Conservation (phyloP, 2,797 vertebrate species). For the Molossus alvarezi region DNA sequence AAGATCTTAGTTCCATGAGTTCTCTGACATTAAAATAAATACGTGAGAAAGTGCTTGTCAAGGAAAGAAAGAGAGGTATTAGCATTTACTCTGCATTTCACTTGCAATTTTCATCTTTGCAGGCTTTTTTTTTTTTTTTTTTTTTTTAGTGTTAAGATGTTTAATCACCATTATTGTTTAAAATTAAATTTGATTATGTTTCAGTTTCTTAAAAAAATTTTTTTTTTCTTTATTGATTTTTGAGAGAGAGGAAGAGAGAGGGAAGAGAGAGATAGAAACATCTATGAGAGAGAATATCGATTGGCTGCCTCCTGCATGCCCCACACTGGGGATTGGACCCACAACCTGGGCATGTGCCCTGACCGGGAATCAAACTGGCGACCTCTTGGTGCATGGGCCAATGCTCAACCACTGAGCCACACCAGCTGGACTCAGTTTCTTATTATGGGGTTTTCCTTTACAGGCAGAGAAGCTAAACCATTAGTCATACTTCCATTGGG, state of each 20-base stretch:
- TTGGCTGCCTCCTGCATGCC: no score
- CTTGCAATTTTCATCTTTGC: constrained; percentile 33
- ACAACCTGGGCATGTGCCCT: no score
- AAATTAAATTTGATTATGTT: constrained; percentile 78
- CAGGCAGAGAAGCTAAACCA: constrained; percentile 23
- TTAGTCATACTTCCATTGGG: constrained; percentile 25
- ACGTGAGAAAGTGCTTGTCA: constrained; percentile 48
- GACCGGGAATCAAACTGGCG: no score
- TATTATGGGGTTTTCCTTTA: constrained; percentile 58
- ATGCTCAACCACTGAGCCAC: no score
- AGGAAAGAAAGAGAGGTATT: constrained; percentile 20
- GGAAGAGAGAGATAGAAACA: no score
- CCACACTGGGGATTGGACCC: no score
- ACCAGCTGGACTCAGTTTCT: constrained; percentile 10
- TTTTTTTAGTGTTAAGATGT: constrained; percentile 48
- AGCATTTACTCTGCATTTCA: constrained; percentile 43
- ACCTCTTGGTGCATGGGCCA: no score
- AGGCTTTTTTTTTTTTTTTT: no score
- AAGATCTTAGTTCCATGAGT: constrained; percentile 55
- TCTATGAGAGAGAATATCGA: no score
- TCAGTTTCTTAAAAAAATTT: constrained; percentile 26
- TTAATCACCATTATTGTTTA: constrained; percentile 63
- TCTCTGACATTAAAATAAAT: constrained; percentile 56
- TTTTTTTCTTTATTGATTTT: no score
- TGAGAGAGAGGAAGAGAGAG: no score